Base-by-base conservation (phyloP, 64 coral and sea anemone genomes). In the Hydrozoanthus tunicans region DNA sequence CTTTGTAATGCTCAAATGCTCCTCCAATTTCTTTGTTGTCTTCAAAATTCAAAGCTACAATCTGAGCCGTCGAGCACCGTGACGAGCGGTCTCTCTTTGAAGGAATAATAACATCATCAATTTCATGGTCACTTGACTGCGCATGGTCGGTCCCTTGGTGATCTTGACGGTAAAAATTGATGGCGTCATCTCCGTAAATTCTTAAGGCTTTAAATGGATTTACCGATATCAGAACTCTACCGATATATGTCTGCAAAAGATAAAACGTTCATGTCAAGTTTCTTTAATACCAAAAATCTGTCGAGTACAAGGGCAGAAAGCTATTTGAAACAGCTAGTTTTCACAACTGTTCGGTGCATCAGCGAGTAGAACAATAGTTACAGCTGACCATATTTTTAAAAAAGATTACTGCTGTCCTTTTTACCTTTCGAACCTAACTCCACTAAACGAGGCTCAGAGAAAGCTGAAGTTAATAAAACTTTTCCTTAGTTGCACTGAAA, bases 171-270 rank as follows among this genome's bases (percentile, higher is more conserved):
- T 98, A 98, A 3, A 93, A 90, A 66, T 92, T 66, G 11, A 93
- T 82, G 11, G 91, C 92, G 73, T 91, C 89, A 15, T 80, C 77
- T 24, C 92, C 96, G 52, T 98, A 98, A 13, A 95, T 93, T 10
- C 86, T 11, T 15, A 98, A 81, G 5, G 52, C 64, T 69, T 98
- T 98, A 25, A 98, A 98, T 4, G 96, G 96, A 53, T 98, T 98
- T 5, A 98, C 91, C 6, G 96, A 92, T 58, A 98, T 98, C 58
- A 98, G 72, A 53, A 98, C 96, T 51, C 96, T 84, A 60, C 96
- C 96, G 4, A 98, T 98, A 52, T 95, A 95, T 1, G 96, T 98
- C 96, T 98, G 91, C 5, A 62, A 77, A 11, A 78, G 17, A 76
- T 70, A 20, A 81, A 54, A 80, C 51, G 3, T 5, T 85, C 3